Evolutionary conservation across 1,140 invertebrate species (phyloP).

Genomic region (Halictus rubicundus): DNA sequence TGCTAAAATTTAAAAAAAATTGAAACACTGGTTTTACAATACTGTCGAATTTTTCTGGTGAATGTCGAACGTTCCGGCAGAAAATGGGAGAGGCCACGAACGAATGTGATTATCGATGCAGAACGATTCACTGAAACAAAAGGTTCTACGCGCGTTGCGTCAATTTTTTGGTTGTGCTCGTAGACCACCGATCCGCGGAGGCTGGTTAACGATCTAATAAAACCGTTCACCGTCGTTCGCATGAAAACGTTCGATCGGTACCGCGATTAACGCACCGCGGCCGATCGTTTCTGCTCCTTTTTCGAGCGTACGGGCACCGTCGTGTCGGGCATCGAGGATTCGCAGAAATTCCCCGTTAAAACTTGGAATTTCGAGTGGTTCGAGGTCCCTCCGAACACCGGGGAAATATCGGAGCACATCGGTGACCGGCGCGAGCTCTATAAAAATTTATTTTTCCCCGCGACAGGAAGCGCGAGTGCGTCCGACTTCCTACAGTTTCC

Average conservation of each 20-base stretch:
- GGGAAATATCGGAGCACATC: not conserved
- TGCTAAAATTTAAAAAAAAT: too few species aligned
- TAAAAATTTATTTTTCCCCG: not conserved
- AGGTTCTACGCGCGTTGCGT: too few species aligned
- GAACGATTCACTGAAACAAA: too few species aligned
- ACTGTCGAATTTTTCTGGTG: too few species aligned
- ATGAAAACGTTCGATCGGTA: not conserved
- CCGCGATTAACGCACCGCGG: not conserved
- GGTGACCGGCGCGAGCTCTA: not conserved
- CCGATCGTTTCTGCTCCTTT: not conserved
- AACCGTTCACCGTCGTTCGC: not conserved
- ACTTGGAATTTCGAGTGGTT: not conserved
- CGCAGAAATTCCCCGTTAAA: not conserved
- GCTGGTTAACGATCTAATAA: too few species aligned
- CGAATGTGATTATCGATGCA: too few species aligned
- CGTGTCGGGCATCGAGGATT: not conserved
- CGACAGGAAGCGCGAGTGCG: not conserved
- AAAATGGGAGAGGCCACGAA: too few species aligned
- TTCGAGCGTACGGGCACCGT: not conserved
- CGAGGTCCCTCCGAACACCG: not conserved
- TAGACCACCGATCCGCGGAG: too few species aligned
- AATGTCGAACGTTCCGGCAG: too few species aligned
- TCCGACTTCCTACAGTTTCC: conserved; percentile 4
- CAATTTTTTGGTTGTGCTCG: too few species aligned
- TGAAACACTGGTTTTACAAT: too few species aligned